These are phyloP conservation scores for Zaprionus taronus DNA, from an alignment of 1,140 invertebrate genomes.

Conservation along the genomic window DNA sequence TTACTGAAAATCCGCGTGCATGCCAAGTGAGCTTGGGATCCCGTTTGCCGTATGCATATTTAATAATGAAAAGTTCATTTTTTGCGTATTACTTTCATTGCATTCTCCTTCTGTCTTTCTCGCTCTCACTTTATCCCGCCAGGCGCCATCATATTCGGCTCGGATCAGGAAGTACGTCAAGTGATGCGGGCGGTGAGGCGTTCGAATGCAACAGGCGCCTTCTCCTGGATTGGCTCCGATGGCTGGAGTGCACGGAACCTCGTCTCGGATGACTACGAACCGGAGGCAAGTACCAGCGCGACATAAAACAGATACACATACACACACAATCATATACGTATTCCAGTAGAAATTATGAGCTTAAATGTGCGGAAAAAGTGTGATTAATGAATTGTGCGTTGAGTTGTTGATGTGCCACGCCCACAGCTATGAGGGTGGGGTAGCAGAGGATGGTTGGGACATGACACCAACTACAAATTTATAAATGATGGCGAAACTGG, in stretches of 20 bases:
- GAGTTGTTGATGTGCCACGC: slow-evolving; percentile 42
- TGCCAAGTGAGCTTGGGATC: not conserved
- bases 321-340: not conserved
- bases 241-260: slow-evolving; percentile 95
- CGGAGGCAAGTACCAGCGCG: slow-evolving; percentile 86
- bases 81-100: not conserved
- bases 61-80: slow-evolving; percentile 57
- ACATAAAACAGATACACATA: not conserved
- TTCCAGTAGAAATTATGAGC: slow-evolving; percentile 62
- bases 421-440: slow-evolving; percentile 14
- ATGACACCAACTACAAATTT: slow-evolving; percentile 61
- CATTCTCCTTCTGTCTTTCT: not conserved
- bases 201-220: slow-evolving; percentile 94
- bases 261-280: slow-evolving; percentile 95
- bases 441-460: slow-evolving; percentile 43
- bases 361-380: slow-evolving; percentile 68
- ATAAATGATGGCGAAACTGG: slow-evolving; percentile 62
- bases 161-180: slow-evolving; percentile 97
- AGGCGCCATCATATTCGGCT: slow-evolving; percentile 98
- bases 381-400: slow-evolving; percentile 67
- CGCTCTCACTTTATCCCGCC: slow-evolving; percentile 10
- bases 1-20: not conserved
- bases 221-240: slow-evolving; percentile 98
- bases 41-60: slow-evolving; percentile 16
- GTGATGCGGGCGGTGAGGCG: slow-evolving; percentile 95